Conservation (phyloP, 2,113 vertebrate species). For the Gopherus flavomarginatus region DNA sequence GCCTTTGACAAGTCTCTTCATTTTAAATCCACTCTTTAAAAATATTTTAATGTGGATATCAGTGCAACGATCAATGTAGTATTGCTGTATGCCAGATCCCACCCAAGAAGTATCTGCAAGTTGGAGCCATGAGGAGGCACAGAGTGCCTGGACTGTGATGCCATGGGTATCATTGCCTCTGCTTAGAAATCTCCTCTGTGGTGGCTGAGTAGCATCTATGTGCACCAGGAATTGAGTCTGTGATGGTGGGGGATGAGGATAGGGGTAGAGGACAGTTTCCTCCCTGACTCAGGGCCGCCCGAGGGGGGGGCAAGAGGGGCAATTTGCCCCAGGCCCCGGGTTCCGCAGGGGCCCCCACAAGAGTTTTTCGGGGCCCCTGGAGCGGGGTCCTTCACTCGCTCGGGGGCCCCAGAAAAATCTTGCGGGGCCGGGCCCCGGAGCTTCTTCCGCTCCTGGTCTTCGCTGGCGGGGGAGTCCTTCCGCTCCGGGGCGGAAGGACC, state of each 20-base stretch:
- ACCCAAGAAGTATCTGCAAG: background rate
- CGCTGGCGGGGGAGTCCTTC: too few species aligned
- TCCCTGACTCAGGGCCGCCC: background rate
- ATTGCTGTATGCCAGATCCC: background rate
- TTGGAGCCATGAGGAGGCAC: background rate
- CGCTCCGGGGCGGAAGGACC: too few species aligned
- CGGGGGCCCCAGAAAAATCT: too few species aligned
- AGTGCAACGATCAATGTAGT: background rate
- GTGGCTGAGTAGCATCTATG: rapidly evolving
- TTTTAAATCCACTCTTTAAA: background rate
- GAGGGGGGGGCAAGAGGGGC: too few species aligned
- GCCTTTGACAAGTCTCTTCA: background rate
- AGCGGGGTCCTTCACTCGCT: too few species aligned
- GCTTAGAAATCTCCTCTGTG: background rate
- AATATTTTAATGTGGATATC: background rate
- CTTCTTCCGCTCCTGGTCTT: too few species aligned
- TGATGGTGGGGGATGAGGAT: background rate
- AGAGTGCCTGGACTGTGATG: background rate
- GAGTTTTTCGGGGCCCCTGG: too few species aligned
- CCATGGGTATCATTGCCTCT: background rate
- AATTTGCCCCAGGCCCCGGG: too few species aligned
- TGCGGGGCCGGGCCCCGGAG: too few species aligned
- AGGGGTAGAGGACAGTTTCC: background rate
- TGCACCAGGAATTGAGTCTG: background rate
- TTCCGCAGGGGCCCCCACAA: too few species aligned